Evolutionary conservation across 2,113 vertebrate genomes (phyloP).

Genomic region (Rhombomys opimus): DNA sequence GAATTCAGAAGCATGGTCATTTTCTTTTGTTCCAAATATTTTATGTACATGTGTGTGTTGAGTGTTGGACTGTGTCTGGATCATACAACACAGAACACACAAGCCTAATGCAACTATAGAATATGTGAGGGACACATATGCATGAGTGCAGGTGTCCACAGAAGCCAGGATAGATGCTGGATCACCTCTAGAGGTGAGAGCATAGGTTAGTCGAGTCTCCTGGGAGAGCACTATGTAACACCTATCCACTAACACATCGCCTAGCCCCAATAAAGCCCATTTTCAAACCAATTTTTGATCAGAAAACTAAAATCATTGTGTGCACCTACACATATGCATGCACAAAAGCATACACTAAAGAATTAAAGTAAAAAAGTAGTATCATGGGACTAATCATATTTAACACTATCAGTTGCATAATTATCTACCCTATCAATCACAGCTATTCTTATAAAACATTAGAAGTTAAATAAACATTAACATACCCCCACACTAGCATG

Average conservation of each 20-base stretch:
- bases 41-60: background rate
- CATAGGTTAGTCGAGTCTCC: background rate
- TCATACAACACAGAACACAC: background rate
- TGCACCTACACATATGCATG: background rate
- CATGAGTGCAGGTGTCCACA: background rate
- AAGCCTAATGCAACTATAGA: background rate
- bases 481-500: accelerated
- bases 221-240: background rate
- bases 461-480: background rate
- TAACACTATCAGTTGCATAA: background rate
- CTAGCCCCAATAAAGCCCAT: background rate
- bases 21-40: background rate
- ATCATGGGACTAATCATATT: background rate
- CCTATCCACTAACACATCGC: background rate
- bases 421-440: background rate
- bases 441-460: background rate
- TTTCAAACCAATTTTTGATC: background rate
- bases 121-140: background rate
- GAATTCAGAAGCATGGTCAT: background rate
- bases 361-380: background rate
- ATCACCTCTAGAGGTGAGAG: background rate
- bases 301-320: background rate
- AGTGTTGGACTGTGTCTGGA: background rate
- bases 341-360: background rate
- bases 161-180: background rate